A percentile compares a stretch with the other conserved stretches of the same genome.
Conservation (phyloP, 2,113 vertebrate species). For the Rhinopomastus cyanomelas region DNA sequence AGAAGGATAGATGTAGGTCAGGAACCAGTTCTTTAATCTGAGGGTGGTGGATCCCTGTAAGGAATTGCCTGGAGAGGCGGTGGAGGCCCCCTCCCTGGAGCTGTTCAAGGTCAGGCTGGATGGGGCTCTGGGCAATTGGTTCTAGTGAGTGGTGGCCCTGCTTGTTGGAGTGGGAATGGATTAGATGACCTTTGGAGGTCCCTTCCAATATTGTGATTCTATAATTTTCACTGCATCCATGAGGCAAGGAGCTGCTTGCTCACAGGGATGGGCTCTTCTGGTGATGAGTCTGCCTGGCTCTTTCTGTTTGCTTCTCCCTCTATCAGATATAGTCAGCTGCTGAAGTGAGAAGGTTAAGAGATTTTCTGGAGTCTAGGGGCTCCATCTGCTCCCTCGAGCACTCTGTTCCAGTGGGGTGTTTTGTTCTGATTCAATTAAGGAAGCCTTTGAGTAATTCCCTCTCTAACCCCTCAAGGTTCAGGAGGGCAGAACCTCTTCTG, state of each 20-base stretch:
- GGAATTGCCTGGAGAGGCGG: no score
- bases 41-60: no score
- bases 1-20: no score
- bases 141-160: no score
- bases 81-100: no score
- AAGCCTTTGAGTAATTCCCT: neutral
- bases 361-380: neutral
- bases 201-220: no score
- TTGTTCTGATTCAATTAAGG: neutral
- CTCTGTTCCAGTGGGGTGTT: neutral
- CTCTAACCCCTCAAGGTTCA: neutral
- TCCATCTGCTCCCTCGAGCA: conserved; percentile 13
- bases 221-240: neutral
- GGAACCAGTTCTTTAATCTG: no score
- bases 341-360: neutral
- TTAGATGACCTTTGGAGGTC: no score
- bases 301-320: neutral
- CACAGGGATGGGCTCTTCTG: neutral
- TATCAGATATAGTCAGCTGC: neutral
- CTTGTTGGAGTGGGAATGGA: no score
- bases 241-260: neutral
- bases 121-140: no score
- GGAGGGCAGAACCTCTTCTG: neutral
- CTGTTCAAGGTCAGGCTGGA: no score
- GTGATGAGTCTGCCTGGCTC: neutral